Evolutionary conservation across 1,140 invertebrate genomes (phyloP), one percentile per base, ranked within the genome.

Genomic region (Aphaenogaster rudis): DNA sequence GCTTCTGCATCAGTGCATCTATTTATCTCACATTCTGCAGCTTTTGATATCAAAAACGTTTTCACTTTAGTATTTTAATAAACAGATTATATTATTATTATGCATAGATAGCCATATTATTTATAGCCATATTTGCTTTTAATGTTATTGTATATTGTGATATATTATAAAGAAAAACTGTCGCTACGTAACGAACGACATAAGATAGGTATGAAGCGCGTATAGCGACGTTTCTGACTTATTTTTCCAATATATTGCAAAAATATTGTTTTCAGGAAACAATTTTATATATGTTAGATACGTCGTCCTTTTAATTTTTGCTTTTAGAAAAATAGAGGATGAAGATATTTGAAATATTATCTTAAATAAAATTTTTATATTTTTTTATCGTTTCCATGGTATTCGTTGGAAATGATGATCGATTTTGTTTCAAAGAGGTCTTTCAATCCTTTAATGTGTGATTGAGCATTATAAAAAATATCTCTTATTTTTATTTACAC

Each of bases 31-130:
- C 42, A 28, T 69, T 69, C 21, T 33, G 6, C 13, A 15, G 21
- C 42, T 69, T 50, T 69, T 69, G 13, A 28, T 69, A 42, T 48
- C n/a, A 50, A 69, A 69, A 69, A 69, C 28, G 3, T 15, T 69
- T 69, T 66, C 7, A 28, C n/a, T n/a, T 66, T 42, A 42, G 17
- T 66, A 66, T 42, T 66, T 66, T 42, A 42, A 42, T 28, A 66
- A n/a, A 39, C 17, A 9, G 17, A 42, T 66, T 28, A 28, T 28
- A 28, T 28, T 66, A 42, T 66, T 15, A 63, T 63, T 63, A 63
- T 39, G 15, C 15, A 66, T 42, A 42, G 7, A 66, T 28, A 28
- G 28, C 0, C 28, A 28, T n/a, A 66, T 66, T 42, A 66, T 66
- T 66, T 66, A 42, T n/a, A 42, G 1, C 9, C 64, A 66, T 11